Conservation (phyloP, 2,797 vertebrate genomes). For the Peromyscus eremicus region DNA sequence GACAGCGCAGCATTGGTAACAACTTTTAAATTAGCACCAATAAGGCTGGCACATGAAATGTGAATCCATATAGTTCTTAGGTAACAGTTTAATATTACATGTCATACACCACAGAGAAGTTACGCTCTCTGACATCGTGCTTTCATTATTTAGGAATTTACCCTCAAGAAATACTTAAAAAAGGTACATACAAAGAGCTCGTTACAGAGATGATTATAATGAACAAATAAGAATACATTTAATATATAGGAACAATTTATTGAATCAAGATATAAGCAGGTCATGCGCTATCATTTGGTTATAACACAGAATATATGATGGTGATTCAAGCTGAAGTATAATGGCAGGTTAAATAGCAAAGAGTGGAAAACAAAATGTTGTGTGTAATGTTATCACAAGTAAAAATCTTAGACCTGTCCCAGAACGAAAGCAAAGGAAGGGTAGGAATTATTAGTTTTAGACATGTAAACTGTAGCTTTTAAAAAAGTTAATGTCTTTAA, state of each 20-base stretch:
- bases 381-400: neutral
- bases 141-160: conserved; percentile 28
- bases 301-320: conserved; percentile 6
- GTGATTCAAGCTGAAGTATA: neutral
- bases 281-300: neutral
- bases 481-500: conserved; percentile 4
- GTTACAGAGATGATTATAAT: neutral
- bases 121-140: conserved; percentile 6
- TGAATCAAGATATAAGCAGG: neutral
- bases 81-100: neutral
- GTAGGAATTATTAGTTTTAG: neutral
- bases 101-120: conserved; percentile 39
- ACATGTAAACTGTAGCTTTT: neutral
- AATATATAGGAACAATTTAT: conserved; percentile 2
- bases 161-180: neutral
- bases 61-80: conserved; percentile 9
- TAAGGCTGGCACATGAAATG: neutral
- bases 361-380: conserved; percentile 6
- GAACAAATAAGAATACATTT: conserved; percentile 52
- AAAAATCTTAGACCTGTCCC: neutral
- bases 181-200: neutral
- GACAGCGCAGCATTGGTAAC: neutral
- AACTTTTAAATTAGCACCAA: conserved; percentile 51
- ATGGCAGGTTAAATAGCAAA: conserved; percentile 45
- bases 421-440: neutral